Evolutionary conservation across 2,888 invertebrate genomes (phyloP).

Genomic region (Amphipyra berbera): DNA sequence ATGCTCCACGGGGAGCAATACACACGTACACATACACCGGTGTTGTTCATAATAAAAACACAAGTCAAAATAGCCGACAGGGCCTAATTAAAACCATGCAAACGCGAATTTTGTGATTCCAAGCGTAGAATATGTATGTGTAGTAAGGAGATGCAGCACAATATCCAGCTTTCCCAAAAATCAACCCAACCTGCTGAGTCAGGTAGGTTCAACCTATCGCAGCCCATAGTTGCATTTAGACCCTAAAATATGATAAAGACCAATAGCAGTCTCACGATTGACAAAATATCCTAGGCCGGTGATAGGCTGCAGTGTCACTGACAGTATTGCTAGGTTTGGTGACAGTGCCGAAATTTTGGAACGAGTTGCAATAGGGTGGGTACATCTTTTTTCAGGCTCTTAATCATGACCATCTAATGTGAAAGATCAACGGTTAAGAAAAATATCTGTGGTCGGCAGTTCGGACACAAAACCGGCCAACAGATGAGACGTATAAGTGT

Average conservation of each 20-base stretch:
- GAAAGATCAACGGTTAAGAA: too few species aligned
- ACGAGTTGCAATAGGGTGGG: too few species aligned
- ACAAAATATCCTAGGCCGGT: not conserved
- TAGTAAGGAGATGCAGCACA: too few species aligned
- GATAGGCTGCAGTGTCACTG: not conserved
- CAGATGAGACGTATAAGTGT: too few species aligned
- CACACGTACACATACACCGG: conserved; percentile 16
- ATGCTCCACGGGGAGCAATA: conserved; percentile 35
- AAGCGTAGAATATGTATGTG: not conserved
- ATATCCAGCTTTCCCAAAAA: not conserved
- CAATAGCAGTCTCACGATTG: not conserved
- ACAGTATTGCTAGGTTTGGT: not conserved
- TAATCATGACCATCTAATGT: too few species aligned
- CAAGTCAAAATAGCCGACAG: conserved; percentile 28
- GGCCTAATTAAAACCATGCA: conserved; percentile 24
- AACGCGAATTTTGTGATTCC: conserved; percentile 9
- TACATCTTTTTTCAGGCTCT: too few species aligned
- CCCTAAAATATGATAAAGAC: too few species aligned
- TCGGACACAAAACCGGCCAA: too few species aligned
- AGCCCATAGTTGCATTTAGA: too few species aligned
- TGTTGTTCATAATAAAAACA: conserved; percentile 38
- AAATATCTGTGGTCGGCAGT: too few species aligned
- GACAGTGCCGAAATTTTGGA: too few species aligned
- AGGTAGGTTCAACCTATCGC: too few species aligned
- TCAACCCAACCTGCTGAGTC: not conserved